Conservation (phyloP, 2,888 invertebrate species). For the Nephrotoma appendiculata region DNA sequence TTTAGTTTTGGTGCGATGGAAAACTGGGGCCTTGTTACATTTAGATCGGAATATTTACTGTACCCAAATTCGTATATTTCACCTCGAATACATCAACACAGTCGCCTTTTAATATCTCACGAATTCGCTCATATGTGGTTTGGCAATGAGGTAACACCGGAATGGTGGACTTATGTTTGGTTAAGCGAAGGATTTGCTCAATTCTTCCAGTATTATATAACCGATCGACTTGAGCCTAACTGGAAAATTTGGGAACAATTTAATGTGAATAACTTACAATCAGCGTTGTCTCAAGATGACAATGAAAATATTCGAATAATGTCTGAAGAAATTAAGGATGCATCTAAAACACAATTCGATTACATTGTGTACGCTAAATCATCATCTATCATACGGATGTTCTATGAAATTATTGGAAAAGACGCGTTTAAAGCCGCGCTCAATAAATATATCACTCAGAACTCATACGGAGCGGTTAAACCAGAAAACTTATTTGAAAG, state of each 20-base stretch:
- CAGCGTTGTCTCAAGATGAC: constrained; percentile 32
- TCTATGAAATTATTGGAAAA: constrained; percentile 36
- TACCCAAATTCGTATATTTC: neutral
- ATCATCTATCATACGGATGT: constrained; percentile 42
- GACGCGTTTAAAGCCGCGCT: constrained; percentile 41
- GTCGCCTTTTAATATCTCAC: constrained; percentile 35
- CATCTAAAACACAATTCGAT: constrained; percentile 3
- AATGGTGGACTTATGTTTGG: constrained; percentile 51
- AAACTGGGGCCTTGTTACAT: constrained; percentile 43
- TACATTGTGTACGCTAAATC: constrained; percentile 18
- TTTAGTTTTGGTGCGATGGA: constrained; percentile 40
- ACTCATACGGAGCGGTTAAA: constrained; percentile 25
- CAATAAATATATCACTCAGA: constrained; percentile 28
- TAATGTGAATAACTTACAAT: constrained; percentile 34
- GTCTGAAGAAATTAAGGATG: neutral
- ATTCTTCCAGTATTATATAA: constrained; percentile 49
- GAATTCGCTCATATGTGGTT: constrained; percentile 55
- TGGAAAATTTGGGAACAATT: constrained; percentile 42
- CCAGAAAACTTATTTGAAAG: constrained; percentile 29
- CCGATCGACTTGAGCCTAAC: constrained; percentile 33
- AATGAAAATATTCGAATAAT: neutral
- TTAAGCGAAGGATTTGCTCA: constrained; percentile 51
- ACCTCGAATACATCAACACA: constrained; percentile 25
- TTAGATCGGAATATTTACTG: constrained; percentile 23
- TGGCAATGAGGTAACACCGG: constrained; percentile 47